phyloP scores from a whole-genome alignment of 1,140 invertebrate species.

The Trichonephila clavata region DNA sequence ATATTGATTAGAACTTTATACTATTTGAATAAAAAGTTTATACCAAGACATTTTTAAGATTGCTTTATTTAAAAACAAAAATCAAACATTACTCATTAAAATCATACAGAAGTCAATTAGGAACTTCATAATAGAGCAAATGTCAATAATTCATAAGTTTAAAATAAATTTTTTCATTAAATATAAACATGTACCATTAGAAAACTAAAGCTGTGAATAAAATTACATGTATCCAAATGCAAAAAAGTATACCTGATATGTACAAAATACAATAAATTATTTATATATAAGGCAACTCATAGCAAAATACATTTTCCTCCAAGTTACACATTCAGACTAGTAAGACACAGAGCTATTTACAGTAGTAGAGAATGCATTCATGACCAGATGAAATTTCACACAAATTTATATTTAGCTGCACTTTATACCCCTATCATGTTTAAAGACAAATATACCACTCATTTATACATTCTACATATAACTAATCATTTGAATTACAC shows the following conservation, averaged over 20 bases:
- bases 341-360: neutral
- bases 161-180: neutral
- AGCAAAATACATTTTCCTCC: neutral
- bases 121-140: constrained; percentile 1
- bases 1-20: too few relatives aligned
- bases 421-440: neutral
- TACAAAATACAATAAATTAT: constrained; percentile 18
- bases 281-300: constrained; percentile 16
- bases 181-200: neutral
- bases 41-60: neutral
- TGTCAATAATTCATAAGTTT: neutral
- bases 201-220: constrained; percentile 19
- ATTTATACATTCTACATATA: neutral
- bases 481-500: neutral
- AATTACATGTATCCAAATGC: constrained; percentile 22
- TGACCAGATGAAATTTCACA: neutral
- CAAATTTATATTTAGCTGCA: neutral
- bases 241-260: neutral
- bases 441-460: neutral
- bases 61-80: neutral
- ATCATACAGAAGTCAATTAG: neutral
- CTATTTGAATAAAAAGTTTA: neutral
- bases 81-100: neutral
- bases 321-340: neutral
- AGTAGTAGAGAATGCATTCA: neutral